Evolutionary conservation across 2,113 vertebrate genomes (phyloP).

Genomic region (Datnioides undecimradiatus): DNA sequence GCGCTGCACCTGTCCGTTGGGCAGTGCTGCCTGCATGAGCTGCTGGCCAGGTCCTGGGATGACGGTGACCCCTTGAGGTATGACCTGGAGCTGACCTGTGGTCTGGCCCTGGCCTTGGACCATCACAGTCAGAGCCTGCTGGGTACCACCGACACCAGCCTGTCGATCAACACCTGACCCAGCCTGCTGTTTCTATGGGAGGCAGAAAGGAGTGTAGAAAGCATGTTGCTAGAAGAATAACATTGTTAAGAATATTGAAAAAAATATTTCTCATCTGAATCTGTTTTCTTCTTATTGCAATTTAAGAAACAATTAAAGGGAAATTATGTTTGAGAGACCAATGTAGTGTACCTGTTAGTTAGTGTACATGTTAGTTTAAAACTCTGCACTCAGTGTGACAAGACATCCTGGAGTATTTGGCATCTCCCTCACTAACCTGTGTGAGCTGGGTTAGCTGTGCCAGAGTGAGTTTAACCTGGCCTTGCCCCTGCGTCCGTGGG

Average conservation of each 20-base stretch:
- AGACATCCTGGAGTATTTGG: background rate
- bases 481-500: constrained; percentile 87
- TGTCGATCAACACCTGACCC: constrained; percentile 68
- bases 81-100: constrained; percentile 95
- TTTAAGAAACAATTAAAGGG: background rate
- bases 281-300: background rate
- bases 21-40: constrained; percentile 98
- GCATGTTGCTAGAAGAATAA: background rate
- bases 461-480: constrained; percentile 96
- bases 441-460: constrained; percentile 96
- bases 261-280: too few relatives aligned
- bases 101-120: constrained; percentile 99
- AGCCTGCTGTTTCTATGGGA: constrained; percentile 78
- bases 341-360: background rate
- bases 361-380: background rate
- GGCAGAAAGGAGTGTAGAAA: background rate
- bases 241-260: background rate
- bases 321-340: background rate
- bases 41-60: constrained; percentile 98
- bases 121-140: constrained; percentile 95
- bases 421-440: constrained; percentile 88
- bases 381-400: background rate
- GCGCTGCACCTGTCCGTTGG: constrained; percentile 96
- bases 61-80: constrained; percentile 95
- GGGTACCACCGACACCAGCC: constrained; percentile 81